Evolutionary conservation across 2,888 invertebrate species (phyloP).

Genomic region (Elmis aenea): DNA sequence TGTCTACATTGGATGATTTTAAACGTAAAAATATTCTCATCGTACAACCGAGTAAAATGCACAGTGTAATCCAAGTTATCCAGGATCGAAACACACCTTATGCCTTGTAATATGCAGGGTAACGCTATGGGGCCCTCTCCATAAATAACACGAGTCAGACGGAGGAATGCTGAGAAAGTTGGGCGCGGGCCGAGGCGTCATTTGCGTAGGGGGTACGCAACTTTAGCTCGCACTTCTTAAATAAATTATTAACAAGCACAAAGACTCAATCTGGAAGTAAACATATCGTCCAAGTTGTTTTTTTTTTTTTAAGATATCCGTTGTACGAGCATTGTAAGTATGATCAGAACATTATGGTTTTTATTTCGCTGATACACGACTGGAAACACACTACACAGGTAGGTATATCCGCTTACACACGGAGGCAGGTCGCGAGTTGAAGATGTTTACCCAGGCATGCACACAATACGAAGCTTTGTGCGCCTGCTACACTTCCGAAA

Average conservation of each 20-base stretch:
- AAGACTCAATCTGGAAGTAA: too few relatives aligned
- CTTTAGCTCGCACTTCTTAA: constrained; percentile 15
- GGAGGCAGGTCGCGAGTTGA: constrained; percentile 2
- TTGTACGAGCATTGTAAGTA: too few relatives aligned
- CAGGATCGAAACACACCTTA: constrained; percentile 23
- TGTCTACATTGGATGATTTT: too few relatives aligned
- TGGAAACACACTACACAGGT: constrained; percentile 1
- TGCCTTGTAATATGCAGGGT: constrained; percentile 19
- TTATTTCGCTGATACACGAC: too few relatives aligned
- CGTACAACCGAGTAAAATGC: neutral
- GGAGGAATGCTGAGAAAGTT: constrained; percentile 54
- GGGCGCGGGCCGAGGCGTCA: constrained; percentile 48
- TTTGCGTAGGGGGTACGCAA: constrained; percentile 37
- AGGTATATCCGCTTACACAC: neutral
- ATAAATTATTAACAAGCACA: too few relatives aligned
- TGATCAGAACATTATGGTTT: too few relatives aligned
- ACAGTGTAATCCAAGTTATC: constrained; percentile 12
- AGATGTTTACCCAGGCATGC: constrained; percentile 2
- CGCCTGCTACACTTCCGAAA: neutral
- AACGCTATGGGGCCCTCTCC: constrained; percentile 28
- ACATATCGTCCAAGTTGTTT: too few relatives aligned
- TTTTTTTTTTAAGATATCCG: too few relatives aligned
- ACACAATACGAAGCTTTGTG: constrained; percentile 1
- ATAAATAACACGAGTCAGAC: constrained; percentile 48
- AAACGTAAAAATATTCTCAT: too few relatives aligned